Conservation (phyloP, 2,888 invertebrate genomes). For the Synanthedon formicaeformis region DNA sequence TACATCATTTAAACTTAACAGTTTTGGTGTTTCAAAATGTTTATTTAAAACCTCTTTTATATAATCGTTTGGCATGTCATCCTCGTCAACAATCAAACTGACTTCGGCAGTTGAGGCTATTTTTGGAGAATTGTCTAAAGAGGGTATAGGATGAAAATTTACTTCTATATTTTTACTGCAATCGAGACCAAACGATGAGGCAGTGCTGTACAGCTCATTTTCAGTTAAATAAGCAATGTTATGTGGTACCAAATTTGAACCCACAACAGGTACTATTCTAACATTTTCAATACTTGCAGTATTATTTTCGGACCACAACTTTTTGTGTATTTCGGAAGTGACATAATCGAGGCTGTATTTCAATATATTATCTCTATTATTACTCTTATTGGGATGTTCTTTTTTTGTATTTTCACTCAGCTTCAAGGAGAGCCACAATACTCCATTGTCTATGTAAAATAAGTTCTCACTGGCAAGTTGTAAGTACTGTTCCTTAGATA, state of each 20-base stretch:
- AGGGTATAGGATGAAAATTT: constrained; percentile 45
- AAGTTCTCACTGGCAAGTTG: constrained; percentile 55
- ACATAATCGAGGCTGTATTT: constrained; percentile 40
- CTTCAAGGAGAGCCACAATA: constrained; percentile 52
- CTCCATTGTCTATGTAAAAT: constrained; percentile 55
- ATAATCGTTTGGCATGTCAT: constrained; percentile 56
- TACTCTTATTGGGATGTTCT: constrained; percentile 17
- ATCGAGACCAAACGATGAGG: constrained; percentile 32
- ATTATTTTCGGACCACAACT: constrained; percentile 33
- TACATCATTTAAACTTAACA: constrained; percentile 73
- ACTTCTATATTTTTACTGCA: constrained; percentile 26
- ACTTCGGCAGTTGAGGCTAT: constrained; percentile 54
- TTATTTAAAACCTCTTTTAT: constrained; percentile 73
- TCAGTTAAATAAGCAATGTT: constrained; percentile 39
- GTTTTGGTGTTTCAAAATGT: constrained; percentile 76
- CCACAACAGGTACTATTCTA: constrained; percentile 49
- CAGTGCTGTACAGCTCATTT: constrained; percentile 44
- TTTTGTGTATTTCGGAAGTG: constrained; percentile 50
- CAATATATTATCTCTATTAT: constrained; percentile 16
- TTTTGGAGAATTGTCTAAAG: constrained; percentile 47
- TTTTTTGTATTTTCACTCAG: constrained; percentile 32
- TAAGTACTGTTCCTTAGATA: constrained; percentile 48
- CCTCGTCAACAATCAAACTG: constrained; percentile 46
- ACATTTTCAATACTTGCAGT: constrained; percentile 25
- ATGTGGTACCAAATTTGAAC: constrained; percentile 32